Conservation (phyloP, 1,140 invertebrate species). For the Physella acuta region DNA sequence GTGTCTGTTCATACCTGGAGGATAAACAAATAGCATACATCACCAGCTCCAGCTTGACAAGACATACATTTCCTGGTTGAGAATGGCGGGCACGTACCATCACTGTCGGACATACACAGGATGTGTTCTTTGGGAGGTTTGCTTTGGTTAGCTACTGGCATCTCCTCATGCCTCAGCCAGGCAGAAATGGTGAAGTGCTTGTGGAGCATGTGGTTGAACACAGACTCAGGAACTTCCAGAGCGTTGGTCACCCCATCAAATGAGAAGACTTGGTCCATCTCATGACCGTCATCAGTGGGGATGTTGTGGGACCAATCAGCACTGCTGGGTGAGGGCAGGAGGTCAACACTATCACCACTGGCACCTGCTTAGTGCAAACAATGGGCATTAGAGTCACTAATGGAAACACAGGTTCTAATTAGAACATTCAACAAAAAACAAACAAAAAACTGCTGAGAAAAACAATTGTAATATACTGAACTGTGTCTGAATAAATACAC, state of each 20-base stretch:
- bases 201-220: conserved; percentile 68
- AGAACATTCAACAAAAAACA: no score
- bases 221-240: conserved; percentile 66
- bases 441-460: no score
- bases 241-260: conserved; percentile 87
- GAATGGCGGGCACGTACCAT: conserved; percentile 80
- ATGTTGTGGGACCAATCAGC: conserved; percentile 80
- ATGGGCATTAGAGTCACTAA: no score
- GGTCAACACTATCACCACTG: conserved; percentile 72
- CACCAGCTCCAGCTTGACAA: no score
- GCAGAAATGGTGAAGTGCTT: conserved; percentile 85
- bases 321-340: conserved; percentile 80
- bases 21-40: no score
- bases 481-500: conserved; percentile 48
- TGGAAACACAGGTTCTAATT: no score
- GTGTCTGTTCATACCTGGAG: conserved; percentile 93
- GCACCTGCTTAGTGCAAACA: no score
- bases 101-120: conserved; percentile 92
- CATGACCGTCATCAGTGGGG: conserved; percentile 85
- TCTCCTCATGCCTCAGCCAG: conserved; percentile 86
- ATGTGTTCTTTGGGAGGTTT: conserved; percentile 93
- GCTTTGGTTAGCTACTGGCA: conserved; percentile 63
- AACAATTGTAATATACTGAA: no score
- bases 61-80: no score
- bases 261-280: conserved; percentile 89